Evolutionary conservation across 2,797 vertebrate genomes (phyloP).

Genomic region (Leuciscus waleckii): DNA sequence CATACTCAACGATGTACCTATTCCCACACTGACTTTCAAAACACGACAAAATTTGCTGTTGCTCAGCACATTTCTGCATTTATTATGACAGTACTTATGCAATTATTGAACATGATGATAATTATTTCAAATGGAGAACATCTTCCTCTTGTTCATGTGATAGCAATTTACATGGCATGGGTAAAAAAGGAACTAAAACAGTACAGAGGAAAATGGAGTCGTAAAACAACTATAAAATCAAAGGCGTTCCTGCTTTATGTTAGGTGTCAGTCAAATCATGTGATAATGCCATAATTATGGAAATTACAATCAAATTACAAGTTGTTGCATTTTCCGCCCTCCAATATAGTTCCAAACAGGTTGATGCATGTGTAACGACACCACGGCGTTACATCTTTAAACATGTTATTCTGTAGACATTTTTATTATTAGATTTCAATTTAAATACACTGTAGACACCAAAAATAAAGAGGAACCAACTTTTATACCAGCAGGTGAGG

Average conservation of each 20-base stretch:
- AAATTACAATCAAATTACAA: conserved; percentile 2
- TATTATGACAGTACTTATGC: conserved; percentile 66
- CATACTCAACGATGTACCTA: background rate
- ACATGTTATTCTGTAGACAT: background rate
- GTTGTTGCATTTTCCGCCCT: background rate
- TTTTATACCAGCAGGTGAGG: conserved; percentile 40
- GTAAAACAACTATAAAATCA: conserved; percentile 50
- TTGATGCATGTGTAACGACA: background rate
- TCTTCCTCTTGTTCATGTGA: conserved; percentile 53
- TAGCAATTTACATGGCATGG: conserved; percentile 56
- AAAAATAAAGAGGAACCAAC: conserved; percentile 21
- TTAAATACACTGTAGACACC: conserved; percentile 21
- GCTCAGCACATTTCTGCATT: conserved; percentile 64
- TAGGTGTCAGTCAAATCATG: background rate
- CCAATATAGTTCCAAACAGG: background rate
- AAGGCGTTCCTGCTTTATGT: background rate
- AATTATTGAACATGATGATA: conserved; percentile 55
- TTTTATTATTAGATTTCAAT: background rate
- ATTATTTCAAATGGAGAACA: conserved; percentile 54
- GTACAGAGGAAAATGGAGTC: conserved; percentile 49
- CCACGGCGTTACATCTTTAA: background rate
- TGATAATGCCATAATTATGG: background rate
- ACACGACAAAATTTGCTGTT: conserved; percentile 13
- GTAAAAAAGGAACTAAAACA: conserved; percentile 23
- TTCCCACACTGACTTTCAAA: background rate